phyloP scores from a whole-genome alignment of 2,888 invertebrate genomes.

The Rhabditophanes sp. region DNA sequence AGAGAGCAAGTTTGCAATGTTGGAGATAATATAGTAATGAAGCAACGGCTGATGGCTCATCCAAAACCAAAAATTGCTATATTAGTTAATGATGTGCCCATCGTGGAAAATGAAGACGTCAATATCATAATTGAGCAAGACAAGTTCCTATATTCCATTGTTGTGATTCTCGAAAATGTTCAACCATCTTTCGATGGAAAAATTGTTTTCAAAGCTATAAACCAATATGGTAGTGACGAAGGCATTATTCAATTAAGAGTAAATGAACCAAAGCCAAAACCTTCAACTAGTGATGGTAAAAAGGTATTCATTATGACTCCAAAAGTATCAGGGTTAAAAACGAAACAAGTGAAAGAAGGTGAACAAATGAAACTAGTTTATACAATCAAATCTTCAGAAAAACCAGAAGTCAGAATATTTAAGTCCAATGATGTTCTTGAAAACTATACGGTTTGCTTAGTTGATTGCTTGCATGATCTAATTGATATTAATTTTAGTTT shows the following conservation, averaged over 20 bases:
- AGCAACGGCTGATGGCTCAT: slow-evolving; percentile 1
- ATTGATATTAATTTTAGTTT: too few species aligned
- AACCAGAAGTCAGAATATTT: too few species aligned
- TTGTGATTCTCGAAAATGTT: slow-evolving; percentile 59
- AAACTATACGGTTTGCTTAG: too few species aligned
- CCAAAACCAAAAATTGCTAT: slow-evolving; percentile 5
- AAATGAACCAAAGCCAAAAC: slow-evolving; percentile 6
- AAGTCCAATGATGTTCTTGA: too few species aligned
- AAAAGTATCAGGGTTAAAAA: slow-evolving; percentile 3
- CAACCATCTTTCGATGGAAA: slow-evolving; percentile 58
- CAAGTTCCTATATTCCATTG: slow-evolving; percentile 74
- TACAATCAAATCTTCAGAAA: too few species aligned
- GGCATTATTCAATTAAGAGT: slow-evolving; percentile 7
- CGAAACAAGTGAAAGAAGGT: neutral
- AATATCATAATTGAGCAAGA: slow-evolving; percentile 65
- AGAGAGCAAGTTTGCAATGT: neutral
- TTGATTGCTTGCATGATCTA: too few species aligned
- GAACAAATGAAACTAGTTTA: too few species aligned
- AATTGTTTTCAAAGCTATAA: slow-evolving; percentile 19
- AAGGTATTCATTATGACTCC: too few species aligned
- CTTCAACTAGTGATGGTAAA: too few species aligned
- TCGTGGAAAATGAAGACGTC: slow-evolving; percentile 58
- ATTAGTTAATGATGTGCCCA: too few species aligned
- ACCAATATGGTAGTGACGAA: slow-evolving; percentile 19
- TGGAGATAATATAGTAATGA: slow-evolving; percentile 2